Evolutionary conservation across 1,140 invertebrate genomes (phyloP).

Genomic region (Dryas iulia): DNA sequence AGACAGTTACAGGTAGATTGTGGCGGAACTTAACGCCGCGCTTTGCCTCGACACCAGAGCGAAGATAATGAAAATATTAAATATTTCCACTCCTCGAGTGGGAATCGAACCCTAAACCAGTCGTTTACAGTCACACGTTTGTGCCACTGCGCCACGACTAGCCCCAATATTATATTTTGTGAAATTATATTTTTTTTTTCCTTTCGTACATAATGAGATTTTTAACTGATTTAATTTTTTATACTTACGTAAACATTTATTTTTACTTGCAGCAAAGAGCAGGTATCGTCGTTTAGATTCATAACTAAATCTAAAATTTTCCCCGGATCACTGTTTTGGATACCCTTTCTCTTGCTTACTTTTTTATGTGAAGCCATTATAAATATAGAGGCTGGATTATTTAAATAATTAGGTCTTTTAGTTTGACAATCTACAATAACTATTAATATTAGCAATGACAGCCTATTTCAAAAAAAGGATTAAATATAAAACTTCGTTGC

Average conservation of each 20-base stretch:
- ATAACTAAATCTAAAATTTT: constrained; percentile 77
- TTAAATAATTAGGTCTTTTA: background rate
- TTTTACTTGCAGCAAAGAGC: constrained; percentile 72
- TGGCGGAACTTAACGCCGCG: no score
- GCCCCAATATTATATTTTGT: no score
- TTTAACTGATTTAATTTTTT: background rate
- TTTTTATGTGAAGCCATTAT: constrained; percentile 40
- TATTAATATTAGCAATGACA: background rate
- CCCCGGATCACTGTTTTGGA: constrained; percentile 73
- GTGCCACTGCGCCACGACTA: no score
- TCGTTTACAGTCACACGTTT: no score
- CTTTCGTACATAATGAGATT: no score
- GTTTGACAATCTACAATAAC: background rate
- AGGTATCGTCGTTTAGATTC: constrained; percentile 66
- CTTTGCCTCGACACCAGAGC: no score
- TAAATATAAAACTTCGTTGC: background rate
- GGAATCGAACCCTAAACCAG: no score
- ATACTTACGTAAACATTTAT: constrained; percentile 78
- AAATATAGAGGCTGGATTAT: background rate
- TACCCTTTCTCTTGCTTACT: constrained; percentile 43
- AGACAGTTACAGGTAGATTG: no score
- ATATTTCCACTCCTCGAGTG: no score
- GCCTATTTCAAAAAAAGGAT: background rate
- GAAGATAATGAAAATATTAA: no score
- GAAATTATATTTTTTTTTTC: no score